These are phyloP conservation scores for Glossosoma conforme DNA, from an alignment of 1,140 invertebrate species.

Conservation along the genomic window DNA sequence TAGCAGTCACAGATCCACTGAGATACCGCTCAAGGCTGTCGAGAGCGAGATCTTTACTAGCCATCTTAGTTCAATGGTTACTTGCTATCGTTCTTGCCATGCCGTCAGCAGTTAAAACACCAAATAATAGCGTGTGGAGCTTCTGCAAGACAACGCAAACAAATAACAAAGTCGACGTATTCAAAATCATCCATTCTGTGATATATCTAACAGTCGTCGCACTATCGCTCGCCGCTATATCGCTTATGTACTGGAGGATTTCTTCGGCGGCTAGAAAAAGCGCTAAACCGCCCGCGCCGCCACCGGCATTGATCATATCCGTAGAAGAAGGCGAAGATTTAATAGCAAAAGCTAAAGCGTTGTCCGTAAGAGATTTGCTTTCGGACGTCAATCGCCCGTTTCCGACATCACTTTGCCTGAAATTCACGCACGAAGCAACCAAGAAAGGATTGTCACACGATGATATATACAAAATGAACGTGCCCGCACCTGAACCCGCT, in stretches of 20 bases:
- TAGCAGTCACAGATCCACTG: conserved; percentile 80
- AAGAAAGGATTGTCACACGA: conserved; percentile 24
- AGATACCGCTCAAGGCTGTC: conserved; percentile 76
- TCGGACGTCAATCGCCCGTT: conserved; percentile 22
- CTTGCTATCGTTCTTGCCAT: conserved; percentile 55
- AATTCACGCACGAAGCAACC: conserved; percentile 21
- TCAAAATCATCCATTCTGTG: conserved; percentile 36
- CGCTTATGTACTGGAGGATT: conserved; percentile 46
- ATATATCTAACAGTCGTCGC: conserved; percentile 41
- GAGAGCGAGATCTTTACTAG: conserved; percentile 61
- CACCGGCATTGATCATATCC: conserved; percentile 43
- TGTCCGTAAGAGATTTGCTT: conserved; percentile 21
- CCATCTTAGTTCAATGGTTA: conserved; percentile 66
- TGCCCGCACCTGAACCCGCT: conserved; percentile 3
- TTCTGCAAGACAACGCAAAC: conserved; percentile 9
- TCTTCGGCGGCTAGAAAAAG: conserved; percentile 44
- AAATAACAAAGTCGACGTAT: conserved; percentile 1
- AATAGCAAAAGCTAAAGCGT: conserved; percentile 32
- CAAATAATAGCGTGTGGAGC: conserved; percentile 35
- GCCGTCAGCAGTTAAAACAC: conserved; percentile 36
- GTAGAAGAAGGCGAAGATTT: conserved; percentile 39
- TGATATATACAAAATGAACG: conserved; percentile 23
- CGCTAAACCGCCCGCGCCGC: conserved; percentile 40
- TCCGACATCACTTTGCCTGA: conserved; percentile 20
- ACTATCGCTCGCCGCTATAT: conserved; percentile 39